A percentile compares a stretch with the other conserved stretches of the same genome.
Evolutionary conservation across 1,140 invertebrate genomes (phyloP).

Genomic region (Drosophila navojoa): DNA sequence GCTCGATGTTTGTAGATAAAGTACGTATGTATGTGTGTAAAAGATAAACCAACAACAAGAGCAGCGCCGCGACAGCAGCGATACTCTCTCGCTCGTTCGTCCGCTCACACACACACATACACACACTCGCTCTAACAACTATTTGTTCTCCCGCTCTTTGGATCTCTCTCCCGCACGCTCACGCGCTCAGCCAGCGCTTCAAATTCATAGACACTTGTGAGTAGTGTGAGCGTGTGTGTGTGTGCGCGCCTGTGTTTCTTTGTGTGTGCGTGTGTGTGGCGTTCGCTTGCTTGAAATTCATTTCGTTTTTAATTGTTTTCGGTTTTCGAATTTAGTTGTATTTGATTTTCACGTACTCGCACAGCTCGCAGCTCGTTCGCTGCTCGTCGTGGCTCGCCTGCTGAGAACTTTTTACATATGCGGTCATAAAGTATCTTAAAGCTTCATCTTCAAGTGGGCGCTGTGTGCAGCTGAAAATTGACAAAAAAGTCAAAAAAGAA

Average conservation of each 20-base stretch:
- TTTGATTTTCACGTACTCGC: slow-evolving; percentile 75
- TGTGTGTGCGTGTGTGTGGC: slow-evolving; percentile 22
- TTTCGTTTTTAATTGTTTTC: slow-evolving; percentile 81
- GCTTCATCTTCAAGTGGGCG: slow-evolving; percentile 18
- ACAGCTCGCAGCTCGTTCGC: slow-evolving; percentile 49
- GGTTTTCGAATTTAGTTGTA: slow-evolving; percentile 79
- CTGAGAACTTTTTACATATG: slow-evolving; percentile 23
- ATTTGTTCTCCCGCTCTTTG: neutral
- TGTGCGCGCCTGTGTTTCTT: slow-evolving; percentile 16
- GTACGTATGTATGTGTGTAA: slow-evolving; percentile 41
- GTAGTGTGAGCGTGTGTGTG: slow-evolving; percentile 12
- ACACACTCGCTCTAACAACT: slow-evolving; percentile 9
- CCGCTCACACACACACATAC: neutral
- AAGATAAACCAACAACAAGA: slow-evolving; percentile 38
- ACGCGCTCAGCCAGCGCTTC: slow-evolving; percentile 46
- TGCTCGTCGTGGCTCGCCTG: slow-evolving; percentile 45
- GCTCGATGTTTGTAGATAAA: slow-evolving; percentile 68
- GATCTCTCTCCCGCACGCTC: slow-evolving; percentile 15
- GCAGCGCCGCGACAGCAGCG: neutral
- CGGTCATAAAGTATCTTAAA: slow-evolving; percentile 22
- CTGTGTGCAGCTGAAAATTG: slow-evolving; percentile 13
- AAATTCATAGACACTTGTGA: slow-evolving; percentile 67
- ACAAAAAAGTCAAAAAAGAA: slow-evolving; percentile 11
- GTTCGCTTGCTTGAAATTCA: slow-evolving; percentile 54
- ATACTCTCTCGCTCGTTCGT: slow-evolving; percentile 12